These are phyloP conservation scores for Chionomys nivalis DNA, from an alignment of 2,113 vertebrate genomes.

Conservation along the genomic window DNA sequence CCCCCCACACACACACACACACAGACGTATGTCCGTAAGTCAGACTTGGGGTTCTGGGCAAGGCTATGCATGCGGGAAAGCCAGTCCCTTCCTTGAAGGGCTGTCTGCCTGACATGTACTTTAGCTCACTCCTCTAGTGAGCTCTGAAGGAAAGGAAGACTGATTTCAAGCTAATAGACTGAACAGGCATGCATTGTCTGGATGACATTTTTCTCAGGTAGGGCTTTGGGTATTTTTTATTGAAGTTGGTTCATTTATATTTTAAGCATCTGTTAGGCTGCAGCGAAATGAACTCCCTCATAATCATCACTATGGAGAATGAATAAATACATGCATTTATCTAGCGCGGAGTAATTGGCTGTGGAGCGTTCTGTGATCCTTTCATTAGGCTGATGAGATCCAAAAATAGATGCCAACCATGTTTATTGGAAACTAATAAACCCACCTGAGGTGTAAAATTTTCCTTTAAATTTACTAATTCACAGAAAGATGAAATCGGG, in stretches of 20 bases:
- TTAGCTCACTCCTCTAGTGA: background rate
- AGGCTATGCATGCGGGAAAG: background rate
- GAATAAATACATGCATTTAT: conserved; percentile 69
- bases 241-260: conserved; percentile 61
- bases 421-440: conserved; percentile 56
- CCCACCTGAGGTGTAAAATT: conserved; percentile 47
- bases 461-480: background rate
- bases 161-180: background rate
- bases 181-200: background rate
- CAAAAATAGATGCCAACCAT: conserved; percentile 63
- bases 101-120: background rate
- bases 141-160: background rate
- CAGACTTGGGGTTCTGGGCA: background rate
- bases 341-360: conserved; percentile 49
- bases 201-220: background rate
- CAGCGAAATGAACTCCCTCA: conserved; percentile 49
- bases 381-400: conserved; percentile 72
- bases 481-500: background rate
- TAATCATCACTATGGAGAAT: conserved; percentile 60
- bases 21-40: accelerated
- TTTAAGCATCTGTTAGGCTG: conserved; percentile 63
- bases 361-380: conserved; percentile 26
- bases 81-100: background rate
- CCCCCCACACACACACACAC: too few relatives aligned
- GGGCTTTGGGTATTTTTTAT: background rate